Evolutionary conservation across 1,140 invertebrate genomes (phyloP).

Genomic region (Trachelipus rathkii): DNA sequence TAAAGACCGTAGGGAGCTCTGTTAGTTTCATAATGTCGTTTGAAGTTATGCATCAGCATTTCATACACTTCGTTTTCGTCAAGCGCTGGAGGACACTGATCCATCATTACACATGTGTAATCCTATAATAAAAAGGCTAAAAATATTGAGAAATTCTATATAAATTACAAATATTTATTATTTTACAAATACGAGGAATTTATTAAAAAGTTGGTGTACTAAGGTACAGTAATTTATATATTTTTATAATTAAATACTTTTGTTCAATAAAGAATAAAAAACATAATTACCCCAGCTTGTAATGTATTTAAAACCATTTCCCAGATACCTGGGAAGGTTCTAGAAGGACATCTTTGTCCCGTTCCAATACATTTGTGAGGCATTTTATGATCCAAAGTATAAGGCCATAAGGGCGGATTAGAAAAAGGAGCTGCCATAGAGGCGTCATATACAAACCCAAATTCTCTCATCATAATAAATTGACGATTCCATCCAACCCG

Average conservation of each 20-base stretch:
- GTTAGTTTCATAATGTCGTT: constrained; percentile 73
- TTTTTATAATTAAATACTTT: background rate
- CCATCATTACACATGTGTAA: constrained; percentile 67
- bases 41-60: constrained; percentile 71
- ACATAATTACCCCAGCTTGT: constrained; percentile 53
- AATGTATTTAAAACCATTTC: constrained; percentile 76
- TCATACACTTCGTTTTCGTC: constrained; percentile 67
- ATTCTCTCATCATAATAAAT: constrained; percentile 82
- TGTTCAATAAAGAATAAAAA: background rate
- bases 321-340: constrained; percentile 51
- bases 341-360: constrained; percentile 48
- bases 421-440: constrained; percentile 48
- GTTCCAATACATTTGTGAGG: constrained; percentile 49
- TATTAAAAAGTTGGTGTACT: too few relatives aligned
- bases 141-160: background rate
- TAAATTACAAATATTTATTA: too few relatives aligned
- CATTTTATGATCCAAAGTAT: constrained; percentile 49
- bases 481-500: constrained; percentile 80
- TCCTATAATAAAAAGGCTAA: constrained; percentile 51
- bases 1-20: constrained; percentile 72
- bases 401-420: constrained; percentile 48
- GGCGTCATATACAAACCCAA: constrained; percentile 63
- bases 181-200: too few relatives aligned
- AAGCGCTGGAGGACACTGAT: constrained; percentile 64
- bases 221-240: too few relatives aligned